Base-by-base conservation (phyloP, 2,113 vertebrate genomes). In the Nothobranchius furzeri region DNA sequence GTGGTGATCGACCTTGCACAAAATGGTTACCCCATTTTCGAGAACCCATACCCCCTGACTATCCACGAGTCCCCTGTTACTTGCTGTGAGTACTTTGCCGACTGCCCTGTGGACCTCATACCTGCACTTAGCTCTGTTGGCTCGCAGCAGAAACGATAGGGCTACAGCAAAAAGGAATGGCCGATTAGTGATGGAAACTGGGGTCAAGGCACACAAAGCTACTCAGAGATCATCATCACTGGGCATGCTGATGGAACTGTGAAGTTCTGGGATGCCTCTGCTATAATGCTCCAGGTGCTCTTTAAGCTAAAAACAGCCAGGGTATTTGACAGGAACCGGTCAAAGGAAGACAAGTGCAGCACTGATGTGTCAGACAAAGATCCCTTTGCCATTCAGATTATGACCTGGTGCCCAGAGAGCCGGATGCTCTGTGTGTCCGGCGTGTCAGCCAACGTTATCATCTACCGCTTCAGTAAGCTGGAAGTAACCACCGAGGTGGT, bases 101-200 rank as follows among this genome's bases (percentile, higher is more conserved):
- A 99, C 90, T 99, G 98, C 90, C 95, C 96, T 71, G 96, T 93
- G 88, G 98, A 99, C 88, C 94, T 99, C 87, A 96, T 99, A 91
- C 98, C 97, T 93, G 98, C 96, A 89, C 96, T 99, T 91, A 99
- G 98, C 90, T 99, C 95, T 65, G 96, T 96, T 78, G 98, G 98
- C 64, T 96, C 94, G 40, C 94, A 96, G 79, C 98, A 99, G 89
- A 99, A 99, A 84, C 95, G 98, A 80, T 96, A 99, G 92, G 97
- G 97, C 76, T 99, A 98, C 90, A 99, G 97, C 92, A 99, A 98
- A 93, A 98, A 97, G 97, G 98, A 99, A 87, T 99, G 98, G 97
- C 98, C 98, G 63, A 93, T 99, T 90, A 96, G 94, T 90, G 98
- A 97, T 72, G 98, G 98, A 87, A 99, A 96, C 91, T 99, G 98